Evolutionary conservation across 2,797 vertebrate genomes (phyloP), one percentile per base, ranked within the genome.

Genomic region (Micromesistius poutassou): DNA sequence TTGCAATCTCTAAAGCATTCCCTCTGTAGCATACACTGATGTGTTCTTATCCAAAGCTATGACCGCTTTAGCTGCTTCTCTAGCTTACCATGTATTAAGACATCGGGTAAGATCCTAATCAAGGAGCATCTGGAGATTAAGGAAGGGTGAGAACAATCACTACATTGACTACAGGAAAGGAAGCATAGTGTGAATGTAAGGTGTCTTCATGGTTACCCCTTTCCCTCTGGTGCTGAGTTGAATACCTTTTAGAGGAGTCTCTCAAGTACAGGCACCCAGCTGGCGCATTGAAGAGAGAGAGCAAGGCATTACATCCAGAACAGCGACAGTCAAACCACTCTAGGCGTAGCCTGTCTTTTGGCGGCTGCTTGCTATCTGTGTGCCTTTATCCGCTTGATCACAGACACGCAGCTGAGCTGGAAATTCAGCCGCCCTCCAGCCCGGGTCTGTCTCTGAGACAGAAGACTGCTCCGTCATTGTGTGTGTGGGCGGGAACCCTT

Each of bases 341-440:
- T 72, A 50, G 89, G 90, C 84, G 80, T 76, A 70, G 88, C 84
- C 81, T 87, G 83, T 87, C 85, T 86, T 87, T 80, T 90, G 86
- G 86, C 80, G 80, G 62, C 79, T 66, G 85, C 83, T 84, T 77
- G 75, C 90, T 87, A 89, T 89, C 86, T 73, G 83, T 73, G 84
- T 87, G 84, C 84, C 85, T 90, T 87, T 84, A 84, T 85, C 82
- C 87, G 81, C 92, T 94, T 94, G 91, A 94, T 93, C 89, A 90
- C 30, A 0, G 77, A 90, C 80, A 75, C 76, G 35, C 88, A 84
- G n/a, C 82, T 66, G 83, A 85, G 33, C 33, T 35, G 75, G 83
- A 87, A 85, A 91, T 89, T 86, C 89, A 87, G 73, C 83, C 85
- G 80, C 22, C 89, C 89, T 90, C 90, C 89, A 91, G 88, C 91